A percentile compares a stretch with the other conserved stretches of the same genome.
These are phyloP conservation scores for Propithecus perrieri DNA, from an alignment of 2,797 vertebrate species.

Conservation along the genomic window DNA sequence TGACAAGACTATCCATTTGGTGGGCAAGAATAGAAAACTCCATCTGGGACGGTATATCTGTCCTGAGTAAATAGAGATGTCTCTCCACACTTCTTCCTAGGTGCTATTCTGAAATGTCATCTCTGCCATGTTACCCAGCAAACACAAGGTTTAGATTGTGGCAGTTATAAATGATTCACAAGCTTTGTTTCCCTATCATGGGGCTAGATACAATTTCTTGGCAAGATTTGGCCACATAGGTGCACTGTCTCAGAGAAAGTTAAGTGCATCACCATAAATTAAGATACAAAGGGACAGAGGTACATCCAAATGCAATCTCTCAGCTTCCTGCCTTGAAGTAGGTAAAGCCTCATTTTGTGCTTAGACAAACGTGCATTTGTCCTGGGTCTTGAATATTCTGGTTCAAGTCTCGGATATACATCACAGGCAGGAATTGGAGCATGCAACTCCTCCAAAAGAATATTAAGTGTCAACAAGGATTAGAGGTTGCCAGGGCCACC, in stretches of 20 bases:
- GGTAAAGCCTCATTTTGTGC: neutral
- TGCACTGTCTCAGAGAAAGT: constrained; percentile 48
- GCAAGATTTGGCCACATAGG: neutral
- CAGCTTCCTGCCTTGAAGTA: neutral
- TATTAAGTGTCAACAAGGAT: neutral
- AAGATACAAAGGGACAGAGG: neutral
- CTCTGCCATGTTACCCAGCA: constrained; percentile 42
- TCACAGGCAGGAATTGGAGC: neutral
- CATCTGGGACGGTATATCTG: neutral
- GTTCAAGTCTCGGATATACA: neutral
- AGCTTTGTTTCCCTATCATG: constrained; percentile 10
- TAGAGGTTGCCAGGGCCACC: neutral
- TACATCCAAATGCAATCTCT: neutral
- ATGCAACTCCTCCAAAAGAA: neutral
- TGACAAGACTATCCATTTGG: neutral
- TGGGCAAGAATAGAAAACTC: neutral
- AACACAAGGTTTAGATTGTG: constrained; percentile 5
- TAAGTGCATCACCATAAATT: neutral
- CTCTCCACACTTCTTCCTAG: neutral
- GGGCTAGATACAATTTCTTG: constrained; percentile 63
- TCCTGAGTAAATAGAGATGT: neutral
- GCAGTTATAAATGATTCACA: constrained; percentile 74
- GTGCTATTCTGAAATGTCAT: constrained; percentile 38
- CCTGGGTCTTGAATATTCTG: neutral
- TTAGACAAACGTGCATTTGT: constrained; percentile 1